Evolutionary conservation across 2,888 invertebrate species (phyloP).

Genomic region (Tuta absoluta): DNA sequence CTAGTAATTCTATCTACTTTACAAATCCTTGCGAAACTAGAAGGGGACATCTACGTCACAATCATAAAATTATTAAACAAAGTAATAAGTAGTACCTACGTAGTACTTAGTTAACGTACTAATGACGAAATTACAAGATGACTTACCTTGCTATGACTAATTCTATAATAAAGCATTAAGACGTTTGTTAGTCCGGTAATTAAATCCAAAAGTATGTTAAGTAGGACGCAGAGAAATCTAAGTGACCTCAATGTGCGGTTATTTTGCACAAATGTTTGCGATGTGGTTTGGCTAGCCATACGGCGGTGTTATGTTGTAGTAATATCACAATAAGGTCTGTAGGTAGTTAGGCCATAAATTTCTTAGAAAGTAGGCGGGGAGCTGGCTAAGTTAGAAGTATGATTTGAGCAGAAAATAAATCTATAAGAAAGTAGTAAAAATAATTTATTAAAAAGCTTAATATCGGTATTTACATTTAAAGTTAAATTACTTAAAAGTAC

Average conservation of each 20-base stretch:
- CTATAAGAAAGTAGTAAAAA: too few species aligned
- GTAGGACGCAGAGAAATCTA: not conserved
- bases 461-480: too few species aligned
- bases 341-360: too few species aligned
- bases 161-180: not conserved
- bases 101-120: not conserved
- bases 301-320: too few species aligned
- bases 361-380: too few species aligned
- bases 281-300: not conserved
- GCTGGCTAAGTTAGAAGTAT: too few species aligned
- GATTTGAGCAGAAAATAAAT: too few species aligned
- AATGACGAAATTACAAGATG: constrained; percentile 6
- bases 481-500: too few species aligned
- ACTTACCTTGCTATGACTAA: constrained; percentile 6
- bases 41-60: not conserved
- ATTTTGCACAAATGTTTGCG: constrained; percentile 1
- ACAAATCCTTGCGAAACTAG: not conserved
- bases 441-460: too few species aligned
- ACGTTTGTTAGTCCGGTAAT: not conserved
- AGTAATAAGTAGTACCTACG: not conserved
- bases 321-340: too few species aligned
- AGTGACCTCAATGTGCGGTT: not conserved
- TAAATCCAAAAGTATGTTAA: constrained; percentile 5
- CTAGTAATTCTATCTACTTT: too few species aligned
- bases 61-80: not conserved